Evolutionary conservation across 2,113 vertebrate genomes (phyloP), one percentile per base, ranked within the genome.

Genomic region (Ondatra zibethicus): DNA sequence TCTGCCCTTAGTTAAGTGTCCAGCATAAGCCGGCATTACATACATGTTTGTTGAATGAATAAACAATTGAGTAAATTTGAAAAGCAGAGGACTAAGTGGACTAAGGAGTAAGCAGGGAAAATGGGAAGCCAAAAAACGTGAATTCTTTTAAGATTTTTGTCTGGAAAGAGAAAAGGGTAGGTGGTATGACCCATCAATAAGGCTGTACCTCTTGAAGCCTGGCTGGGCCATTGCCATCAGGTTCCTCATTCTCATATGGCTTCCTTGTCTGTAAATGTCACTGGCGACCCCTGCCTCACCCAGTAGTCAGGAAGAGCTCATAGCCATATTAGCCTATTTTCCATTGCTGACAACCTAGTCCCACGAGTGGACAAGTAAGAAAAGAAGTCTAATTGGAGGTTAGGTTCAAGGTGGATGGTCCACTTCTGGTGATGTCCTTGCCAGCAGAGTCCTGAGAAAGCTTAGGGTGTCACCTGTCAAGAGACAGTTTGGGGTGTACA

Each of bases 131-230:
- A 12, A 16, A 7, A 27, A 11, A 3, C 16, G 11, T 8, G n/a
- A 7, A 7, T 85, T 36, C 12, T 12, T 42, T 6, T 25, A 2
- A 10, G 73, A 8, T 39, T 50, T 27, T 7, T 0, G 1, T 52
- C 63, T 65, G 65, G 16, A 61, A 1, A 33, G 84, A 29, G 39
- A 70, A 65, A 7, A 16, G 39, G 27, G 4, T 33, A 13, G 75
- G 63, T 3, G 0, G 45, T 0, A 23, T 3, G 25, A 31, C 50
- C 75, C 21, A 0, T 72, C 0, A 33, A 31, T 5, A 2, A 36
- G 39, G 50, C 61, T 29, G 11, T 5, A 0, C 16, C 27, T n/a
- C n/a, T 63, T 36, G 17, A 45, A 9, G n/a, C 85, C 45, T n/a
- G 14, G 76, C 78, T 7, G 11, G 23, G 75, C 16, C 65, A 5